Evolutionary conservation across 1,140 invertebrate species (phyloP), one percentile per base, ranked within the genome.

Genomic region (Paraescarpia echinospica): DNA sequence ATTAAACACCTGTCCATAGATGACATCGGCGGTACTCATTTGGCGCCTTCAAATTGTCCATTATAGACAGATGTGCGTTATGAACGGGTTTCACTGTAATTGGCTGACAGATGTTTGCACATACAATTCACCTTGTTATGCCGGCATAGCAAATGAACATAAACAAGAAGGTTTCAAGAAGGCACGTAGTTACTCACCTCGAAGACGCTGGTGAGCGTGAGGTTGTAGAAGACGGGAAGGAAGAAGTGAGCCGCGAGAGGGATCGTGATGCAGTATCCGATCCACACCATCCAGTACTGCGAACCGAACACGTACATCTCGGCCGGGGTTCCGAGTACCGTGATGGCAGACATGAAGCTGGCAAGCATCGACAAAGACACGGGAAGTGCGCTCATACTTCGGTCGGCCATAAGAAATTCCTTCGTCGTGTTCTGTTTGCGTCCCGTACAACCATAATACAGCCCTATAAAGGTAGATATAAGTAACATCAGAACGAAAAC

Each of bases 401-500:
- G 34, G 48, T 59, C 48, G 48, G 91, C 91, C 91, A 91, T 91
- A 12, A 98, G 96, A 94, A 98, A 98, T 94, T 98, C 98, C 90
- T 97, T 97, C 59, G 97, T 97, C 1, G 98, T 98, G 96, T 97
- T 98, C 95, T 99, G 98, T 95, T 97, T 97, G 0, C 98, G 98
- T 35, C 97, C 98, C 51, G 97, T 98, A 94, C 98, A 98, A 93
- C 97, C 97, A 95, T 98, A 98, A 95, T 98, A 98, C 0, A 98
- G 96, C 0, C 98, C 98, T 91, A 98, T 98, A 12, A 31, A 41
- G 77, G 48, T 14, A 0, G 93, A 93, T 0, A 93, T 33, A 41
- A 12, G 33, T n/a, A 93, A 89, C 34, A 93, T 89, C 31, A 59
- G 33, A 14, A 35, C 89, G 90, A 93, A 93, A n/a, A 92, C 89